phyloP scores from a whole-genome alignment of 2,888 invertebrate genomes.

The Anodontia alba region DNA sequence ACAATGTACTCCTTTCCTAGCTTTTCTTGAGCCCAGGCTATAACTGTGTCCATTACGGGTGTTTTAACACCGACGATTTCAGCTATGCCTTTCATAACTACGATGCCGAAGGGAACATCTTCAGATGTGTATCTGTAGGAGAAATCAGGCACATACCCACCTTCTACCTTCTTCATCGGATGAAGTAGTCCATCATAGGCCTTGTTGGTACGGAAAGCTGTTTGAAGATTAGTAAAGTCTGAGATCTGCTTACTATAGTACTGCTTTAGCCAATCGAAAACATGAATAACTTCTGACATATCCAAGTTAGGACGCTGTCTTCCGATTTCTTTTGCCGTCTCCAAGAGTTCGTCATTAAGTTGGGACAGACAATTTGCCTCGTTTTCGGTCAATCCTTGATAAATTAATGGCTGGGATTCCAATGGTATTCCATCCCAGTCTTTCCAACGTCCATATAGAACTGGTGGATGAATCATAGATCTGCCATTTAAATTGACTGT shows the following conservation, averaged over 20 bases:
- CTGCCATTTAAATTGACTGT: conserved; percentile 75
- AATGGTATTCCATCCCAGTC: conserved; percentile 73
- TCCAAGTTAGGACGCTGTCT: conserved; percentile 59
- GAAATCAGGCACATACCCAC: conserved; percentile 73
- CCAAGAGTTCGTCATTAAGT: conserved; percentile 72
- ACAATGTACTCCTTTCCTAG: conserved; percentile 74
- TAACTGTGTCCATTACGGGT: conserved; percentile 70
- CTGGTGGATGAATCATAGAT: conserved; percentile 74
- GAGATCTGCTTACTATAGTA: conserved; percentile 67
- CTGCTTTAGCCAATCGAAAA: conserved; percentile 71
- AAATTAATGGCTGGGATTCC: conserved; percentile 71
- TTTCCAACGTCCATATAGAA: conserved; percentile 75
- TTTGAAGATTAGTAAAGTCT: conserved; percentile 61
- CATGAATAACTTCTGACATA: conserved; percentile 68
- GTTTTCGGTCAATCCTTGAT: conserved; percentile 73
- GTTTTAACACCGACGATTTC: conserved; percentile 70
- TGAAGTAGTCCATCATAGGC: conserved; percentile 73
- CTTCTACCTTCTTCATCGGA: conserved; percentile 67
- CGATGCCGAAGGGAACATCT: conserved; percentile 74
- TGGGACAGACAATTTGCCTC: conserved; percentile 66
- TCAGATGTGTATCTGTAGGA: conserved; percentile 73
- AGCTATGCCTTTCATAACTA: conserved; percentile 74
- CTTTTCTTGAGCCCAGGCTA: conserved; percentile 72
- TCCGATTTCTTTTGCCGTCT: conserved; percentile 67
- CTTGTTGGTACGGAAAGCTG: conserved; percentile 68